Percentiles rank a stretch among this genome's conserved stretches.
These are phyloP conservation scores for Taenaris catops DNA, from an alignment of 2,888 invertebrate genomes.

Conservation along the genomic window DNA sequence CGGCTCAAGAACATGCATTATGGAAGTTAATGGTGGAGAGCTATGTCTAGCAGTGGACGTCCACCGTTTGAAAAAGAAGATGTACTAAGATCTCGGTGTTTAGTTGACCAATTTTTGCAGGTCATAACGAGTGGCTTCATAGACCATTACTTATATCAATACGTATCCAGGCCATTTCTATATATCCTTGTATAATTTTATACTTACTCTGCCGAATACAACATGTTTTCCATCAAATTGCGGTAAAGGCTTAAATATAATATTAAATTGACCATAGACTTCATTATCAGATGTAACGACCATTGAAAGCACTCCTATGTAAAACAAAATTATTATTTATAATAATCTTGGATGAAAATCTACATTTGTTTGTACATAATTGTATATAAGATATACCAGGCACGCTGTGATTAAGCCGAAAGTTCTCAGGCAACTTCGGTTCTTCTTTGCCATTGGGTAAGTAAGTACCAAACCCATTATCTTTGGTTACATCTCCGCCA, in stretches of 20 bases:
- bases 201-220: slow-evolving; percentile 79
- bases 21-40: neutral
- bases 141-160: too few species aligned
- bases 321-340: too few species aligned
- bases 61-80: too few species aligned
- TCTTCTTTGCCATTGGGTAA: slow-evolving; percentile 56
- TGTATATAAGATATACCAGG: slow-evolving; percentile 42
- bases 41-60: too few species aligned
- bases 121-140: too few species aligned
- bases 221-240: slow-evolving; percentile 74
- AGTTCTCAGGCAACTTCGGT: slow-evolving; percentile 62
- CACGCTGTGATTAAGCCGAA: slow-evolving; percentile 61
- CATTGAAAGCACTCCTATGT: slow-evolving; percentile 77
- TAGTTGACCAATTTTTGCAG: too few species aligned
- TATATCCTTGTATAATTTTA: too few species aligned
- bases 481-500: slow-evolving; percentile 78
- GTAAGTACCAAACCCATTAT: slow-evolving; percentile 77
- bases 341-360: too few species aligned
- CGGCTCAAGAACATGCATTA: neutral
- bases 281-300: slow-evolving; percentile 53
- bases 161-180: too few species aligned
- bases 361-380: too few species aligned
- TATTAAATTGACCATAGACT: slow-evolving; percentile 77
- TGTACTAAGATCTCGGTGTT: too few species aligned
- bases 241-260: slow-evolving; percentile 74